phyloP scores from a whole-genome alignment of 2,113 vertebrate genomes.

The Coryphaenoides rupestris region DNA sequence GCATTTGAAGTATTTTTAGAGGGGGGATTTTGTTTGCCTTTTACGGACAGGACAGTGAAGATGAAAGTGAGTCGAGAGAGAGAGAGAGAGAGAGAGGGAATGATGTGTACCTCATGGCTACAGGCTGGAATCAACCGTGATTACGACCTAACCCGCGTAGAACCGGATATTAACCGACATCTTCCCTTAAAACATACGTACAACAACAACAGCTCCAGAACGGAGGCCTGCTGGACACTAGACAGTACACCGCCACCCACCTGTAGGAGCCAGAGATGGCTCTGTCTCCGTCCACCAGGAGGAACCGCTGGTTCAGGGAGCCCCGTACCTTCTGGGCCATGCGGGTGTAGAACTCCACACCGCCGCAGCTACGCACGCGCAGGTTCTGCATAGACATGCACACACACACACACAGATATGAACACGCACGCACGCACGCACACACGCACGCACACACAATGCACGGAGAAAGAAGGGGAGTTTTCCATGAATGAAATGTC shows the following conservation, averaged over 20 bases:
- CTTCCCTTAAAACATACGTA: no score
- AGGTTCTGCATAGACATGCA: slow-evolving; percentile 76
- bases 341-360: slow-evolving; percentile 86
- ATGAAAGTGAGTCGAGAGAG: no score
- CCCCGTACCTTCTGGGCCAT: slow-evolving; percentile 86
- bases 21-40: no score
- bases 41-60: no score
- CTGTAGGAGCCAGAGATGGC: slow-evolving; percentile 94
- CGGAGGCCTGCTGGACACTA: no score
- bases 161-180: no score
- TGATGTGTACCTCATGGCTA: no score
- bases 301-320: slow-evolving; percentile 86
- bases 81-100: no score
- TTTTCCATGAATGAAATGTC: slow-evolving; percentile 25
- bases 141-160: no score
- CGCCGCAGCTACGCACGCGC: slow-evolving; percentile 81
- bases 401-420: neutral
- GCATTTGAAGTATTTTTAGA: no score
- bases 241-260: slow-evolving; percentile 57
- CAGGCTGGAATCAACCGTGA: no score
- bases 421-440: neutral
- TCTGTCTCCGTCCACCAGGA: slow-evolving; percentile 91
- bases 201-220: no score
- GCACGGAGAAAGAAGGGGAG: neutral
- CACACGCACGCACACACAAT: neutral